These are phyloP conservation scores for Carabus problematicus DNA, from an alignment of 2,888 invertebrate species.

Conservation along the genomic window DNA sequence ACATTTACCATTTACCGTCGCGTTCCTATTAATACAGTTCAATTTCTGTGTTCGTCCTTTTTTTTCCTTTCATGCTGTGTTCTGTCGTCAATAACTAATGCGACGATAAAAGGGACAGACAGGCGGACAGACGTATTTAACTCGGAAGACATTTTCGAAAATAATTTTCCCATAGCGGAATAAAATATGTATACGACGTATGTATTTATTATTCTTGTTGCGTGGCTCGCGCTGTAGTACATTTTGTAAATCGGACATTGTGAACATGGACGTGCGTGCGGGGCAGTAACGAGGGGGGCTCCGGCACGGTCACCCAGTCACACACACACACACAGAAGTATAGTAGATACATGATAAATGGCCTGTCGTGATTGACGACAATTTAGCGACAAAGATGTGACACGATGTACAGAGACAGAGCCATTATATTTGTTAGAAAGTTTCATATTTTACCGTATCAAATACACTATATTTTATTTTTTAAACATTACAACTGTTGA, in stretches of 20 bases:
- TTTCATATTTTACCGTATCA: too few species aligned
- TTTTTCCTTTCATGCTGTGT: too few species aligned
- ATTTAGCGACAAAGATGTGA: background rate
- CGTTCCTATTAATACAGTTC: too few species aligned
- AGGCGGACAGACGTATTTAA: background rate
- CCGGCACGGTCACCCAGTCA: conserved; percentile 3
- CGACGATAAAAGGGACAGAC: too few species aligned
- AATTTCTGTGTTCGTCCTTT: too few species aligned
- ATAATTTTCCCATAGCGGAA: conserved; percentile 54
- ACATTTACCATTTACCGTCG: too few species aligned
- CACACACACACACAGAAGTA: conserved; percentile 14
- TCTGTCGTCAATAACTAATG: too few species aligned
- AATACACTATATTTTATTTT: too few species aligned
- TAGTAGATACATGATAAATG: background rate
- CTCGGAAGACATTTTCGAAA: conserved; percentile 52
- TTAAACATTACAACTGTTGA: too few species aligned
- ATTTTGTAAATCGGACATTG: conserved; percentile 35
- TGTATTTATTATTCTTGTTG: conserved; percentile 45
- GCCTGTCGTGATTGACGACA: background rate
- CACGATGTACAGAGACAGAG: background rate
- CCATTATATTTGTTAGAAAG: background rate
- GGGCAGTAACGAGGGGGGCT: conserved; percentile 8
- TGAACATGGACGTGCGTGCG: background rate
- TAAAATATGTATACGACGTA: conserved; percentile 55
- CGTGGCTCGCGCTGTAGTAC: conserved; percentile 29